Conservation (phyloP, 2,113 vertebrate species). For the Talpa occidentalis region DNA sequence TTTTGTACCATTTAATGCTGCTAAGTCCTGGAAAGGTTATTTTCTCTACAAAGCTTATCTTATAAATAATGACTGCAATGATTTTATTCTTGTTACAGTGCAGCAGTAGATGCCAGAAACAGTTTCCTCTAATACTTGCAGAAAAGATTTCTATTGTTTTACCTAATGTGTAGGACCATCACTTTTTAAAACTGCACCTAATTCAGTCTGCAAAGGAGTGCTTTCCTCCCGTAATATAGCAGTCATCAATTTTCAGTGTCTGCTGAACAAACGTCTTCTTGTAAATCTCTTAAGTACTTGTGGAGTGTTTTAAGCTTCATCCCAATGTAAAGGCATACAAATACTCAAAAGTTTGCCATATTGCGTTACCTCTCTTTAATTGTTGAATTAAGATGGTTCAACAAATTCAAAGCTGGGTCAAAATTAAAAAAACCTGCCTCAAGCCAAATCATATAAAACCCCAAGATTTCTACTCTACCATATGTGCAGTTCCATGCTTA, state of each 20-base stretch:
- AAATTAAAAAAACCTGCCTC: neutral
- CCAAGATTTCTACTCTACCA: neutral
- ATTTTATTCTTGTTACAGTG: constrained; percentile 29
- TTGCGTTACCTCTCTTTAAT: neutral
- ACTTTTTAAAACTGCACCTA: neutral
- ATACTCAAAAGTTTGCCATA: constrained; percentile 17
- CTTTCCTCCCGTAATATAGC: neutral
- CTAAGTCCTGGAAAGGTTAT: neutral
- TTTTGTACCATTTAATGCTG: constrained; percentile 23
- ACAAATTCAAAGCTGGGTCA: neutral
- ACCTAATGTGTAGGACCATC: neutral
- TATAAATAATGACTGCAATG: constrained; percentile 7
- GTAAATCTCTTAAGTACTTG: constrained; percentile 43
- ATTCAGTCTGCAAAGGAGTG: neutral
- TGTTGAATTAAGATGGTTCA: constrained; percentile 27
- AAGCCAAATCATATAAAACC: neutral
- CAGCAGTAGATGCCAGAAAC: neutral
- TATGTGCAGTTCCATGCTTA: neutral
- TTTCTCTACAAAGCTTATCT: neutral
- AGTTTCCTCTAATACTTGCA: constrained; percentile 27
- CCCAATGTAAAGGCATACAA: constrained; percentile 15
- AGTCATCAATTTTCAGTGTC: neutral
- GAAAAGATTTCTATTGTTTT: neutral
- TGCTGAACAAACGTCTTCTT: constrained; percentile 4
- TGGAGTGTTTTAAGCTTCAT: neutral